Base-by-base conservation (phyloP, 2,113 vertebrate species). In the Grammomys dolichurus region DNA sequence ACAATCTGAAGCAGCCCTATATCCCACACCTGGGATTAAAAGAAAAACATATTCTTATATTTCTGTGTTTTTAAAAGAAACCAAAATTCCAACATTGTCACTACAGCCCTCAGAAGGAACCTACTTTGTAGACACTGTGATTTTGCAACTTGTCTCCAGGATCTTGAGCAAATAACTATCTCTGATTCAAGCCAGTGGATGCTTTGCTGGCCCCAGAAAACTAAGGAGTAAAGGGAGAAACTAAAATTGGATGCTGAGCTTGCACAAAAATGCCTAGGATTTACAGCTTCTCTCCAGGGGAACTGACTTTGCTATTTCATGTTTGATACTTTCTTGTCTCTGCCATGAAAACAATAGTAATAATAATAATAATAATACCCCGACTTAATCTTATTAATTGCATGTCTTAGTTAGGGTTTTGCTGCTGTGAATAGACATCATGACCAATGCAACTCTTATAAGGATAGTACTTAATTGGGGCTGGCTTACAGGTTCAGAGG, bases 311-410 rank as follows among this genome's bases (percentile, higher is more conserved):
- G 72, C 69, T 93, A 46, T 54, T 91, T 28, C 72, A 56, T 81
- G 8, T 86, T 94, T 90, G 82, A 95, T 13, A 81, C 28, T 87
- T 31, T 77, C 11, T 93, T 87, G 69, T 77, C 13, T 77, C 28
- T 46, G 28, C 51, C 31, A 40, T 33, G 3, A 2, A 78, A 67
- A 95, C 40, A 7, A 65, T 28, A 65, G 11, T 31, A 65, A 65
- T 31, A 65, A 65, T 65, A 65, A 65, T 63, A 60, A 73, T 24
- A 10, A 14, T 75, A 4, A 31, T 51, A 28, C 3, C 40, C 40
- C 40, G 40, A 87, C 36, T 51, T 7, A 36, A 60, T 43, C 86
- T 22, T 20, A 40, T 70, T 75, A 69, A 72, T 22, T 78, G 65
- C 70, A 7, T 65, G 63, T 65, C 26, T 65, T 65, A 63, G 60